Evolutionary conservation across 2,113 vertebrate species (phyloP).

Genomic region (Engraulis encrasicolus): DNA sequence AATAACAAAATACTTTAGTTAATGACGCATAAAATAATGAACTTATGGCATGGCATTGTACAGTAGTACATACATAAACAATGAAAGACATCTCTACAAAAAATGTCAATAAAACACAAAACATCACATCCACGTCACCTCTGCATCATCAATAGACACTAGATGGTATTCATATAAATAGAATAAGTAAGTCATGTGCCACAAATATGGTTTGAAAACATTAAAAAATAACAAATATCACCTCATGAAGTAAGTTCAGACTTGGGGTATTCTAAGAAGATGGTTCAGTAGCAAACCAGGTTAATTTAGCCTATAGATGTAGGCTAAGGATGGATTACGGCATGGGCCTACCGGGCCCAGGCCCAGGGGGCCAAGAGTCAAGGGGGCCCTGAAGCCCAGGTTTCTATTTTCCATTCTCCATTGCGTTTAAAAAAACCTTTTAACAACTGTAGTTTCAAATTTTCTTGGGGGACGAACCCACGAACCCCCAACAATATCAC

Average conservation of each 20-base stretch:
- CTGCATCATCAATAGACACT: background rate
- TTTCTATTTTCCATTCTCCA: too few relatives aligned
- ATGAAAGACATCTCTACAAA: background rate
- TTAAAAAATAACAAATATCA: background rate
- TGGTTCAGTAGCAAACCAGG: too few relatives aligned
- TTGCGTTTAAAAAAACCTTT: too few relatives aligned
- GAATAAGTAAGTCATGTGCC: slow-evolving; percentile 5
- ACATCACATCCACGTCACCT: background rate
- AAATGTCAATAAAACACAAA: background rate
- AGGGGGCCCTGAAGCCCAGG: too few relatives aligned
- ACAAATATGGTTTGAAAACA: background rate
- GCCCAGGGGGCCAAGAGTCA: too few relatives aligned
- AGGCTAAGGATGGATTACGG: too few relatives aligned
- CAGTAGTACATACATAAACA: slow-evolving; percentile 1
- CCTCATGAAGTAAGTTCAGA: background rate
- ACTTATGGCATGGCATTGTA: background rate
- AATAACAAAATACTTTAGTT: background rate
- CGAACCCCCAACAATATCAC: too few relatives aligned
- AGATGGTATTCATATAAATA: background rate
- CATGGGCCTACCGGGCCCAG: too few relatives aligned
- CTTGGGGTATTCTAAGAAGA: too few relatives aligned
- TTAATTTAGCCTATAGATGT: too few relatives aligned
- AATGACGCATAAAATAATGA: background rate
- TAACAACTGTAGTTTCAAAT: too few relatives aligned
- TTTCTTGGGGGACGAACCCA: too few relatives aligned